Evolutionary conservation across 2,113 vertebrate genomes (phyloP), one percentile per base, ranked within the genome.

Genomic region (Paramormyrops kingsleyae): DNA sequence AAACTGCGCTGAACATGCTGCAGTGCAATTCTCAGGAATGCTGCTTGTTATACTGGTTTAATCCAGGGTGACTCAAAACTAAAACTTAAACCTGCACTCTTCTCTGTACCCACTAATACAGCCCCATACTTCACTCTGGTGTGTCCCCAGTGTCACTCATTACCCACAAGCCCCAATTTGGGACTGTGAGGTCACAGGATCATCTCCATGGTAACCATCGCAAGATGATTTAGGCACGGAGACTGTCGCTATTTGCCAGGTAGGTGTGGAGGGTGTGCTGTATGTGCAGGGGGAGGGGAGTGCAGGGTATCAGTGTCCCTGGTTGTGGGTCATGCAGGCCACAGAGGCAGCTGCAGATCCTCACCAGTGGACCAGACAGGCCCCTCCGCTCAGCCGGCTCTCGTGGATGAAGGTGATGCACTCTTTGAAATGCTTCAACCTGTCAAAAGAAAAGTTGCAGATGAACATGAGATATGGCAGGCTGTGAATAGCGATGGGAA

Each of bases 291-390:
- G n/a, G 56, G 56, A 9, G 56, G 7, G 56, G 56, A n/a, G 6
- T 3, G 59, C 1, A 13, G 31, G 31, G 31, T 39, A 74, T 74
- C 12, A 74, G n/a, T 15, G 70, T 13, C 70, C 31, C 27, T 24
- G 31, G 70, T 17, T 15, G 4, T 77, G 27, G 6, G 15, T 17
- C 15, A 35, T 42, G 35, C 15, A 80, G 44, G 19, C 8, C 46
- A 88, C n/a, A 88, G 17, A 8, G 70, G 56, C 80, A 35, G 53
- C 42, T 31, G 17, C 83, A 47, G 83, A 47, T 1, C 94, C 97
- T 91, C 93, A 98, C 97, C 97, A 98, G 77, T 98, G 97, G 87
- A 98, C 96, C 0, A 98, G 97, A 93, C 97, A 98, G 49, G 95
- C 92, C 49, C 97, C 97, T 62, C 97, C 97, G 12, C 89, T 92